Conservation (phyloP, 2,113 vertebrate species). For the Physeter macrocephalus region DNA sequence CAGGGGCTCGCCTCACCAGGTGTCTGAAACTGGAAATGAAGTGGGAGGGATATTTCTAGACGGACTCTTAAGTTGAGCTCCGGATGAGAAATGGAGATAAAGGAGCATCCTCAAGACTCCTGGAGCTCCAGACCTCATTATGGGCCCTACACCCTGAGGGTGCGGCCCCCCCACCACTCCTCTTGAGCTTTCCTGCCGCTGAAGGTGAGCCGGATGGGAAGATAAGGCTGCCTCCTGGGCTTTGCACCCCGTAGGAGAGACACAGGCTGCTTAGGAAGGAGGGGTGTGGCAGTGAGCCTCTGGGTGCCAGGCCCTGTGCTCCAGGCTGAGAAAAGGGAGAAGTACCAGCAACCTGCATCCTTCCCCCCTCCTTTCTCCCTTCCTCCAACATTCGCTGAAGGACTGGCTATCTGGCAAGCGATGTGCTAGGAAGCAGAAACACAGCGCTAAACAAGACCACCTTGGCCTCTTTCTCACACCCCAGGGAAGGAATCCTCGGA, state of each 20-base stretch:
- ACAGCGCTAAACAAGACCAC: too few species aligned
- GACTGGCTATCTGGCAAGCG: rapidly evolving
- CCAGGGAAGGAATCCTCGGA: too few species aligned
- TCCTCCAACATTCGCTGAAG: background rate
- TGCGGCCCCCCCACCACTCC: rapidly evolving
- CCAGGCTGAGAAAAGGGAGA: background rate
- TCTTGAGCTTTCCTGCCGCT: background rate
- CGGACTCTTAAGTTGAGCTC: background rate
- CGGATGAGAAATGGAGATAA: background rate
- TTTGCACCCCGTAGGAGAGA: background rate
- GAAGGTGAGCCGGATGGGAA: background rate
- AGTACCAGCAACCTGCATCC: background rate
- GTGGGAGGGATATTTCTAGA: background rate
- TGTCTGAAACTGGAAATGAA: background rate
- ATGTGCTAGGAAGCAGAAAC: background rate
- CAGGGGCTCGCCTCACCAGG: background rate
- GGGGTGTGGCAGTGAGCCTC: background rate
- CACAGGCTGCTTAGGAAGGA: background rate
- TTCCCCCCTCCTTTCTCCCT: background rate
- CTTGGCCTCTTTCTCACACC: rapidly evolving
- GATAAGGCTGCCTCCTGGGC: background rate
- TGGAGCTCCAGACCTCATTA: rapidly evolving
- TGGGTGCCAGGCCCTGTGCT: background rate
- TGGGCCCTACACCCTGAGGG: rapidly evolving
- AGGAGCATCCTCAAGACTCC: too few species aligned